Base-by-base conservation (phyloP, 2,113 vertebrate genomes). In the Hepsetus odoe region DNA sequence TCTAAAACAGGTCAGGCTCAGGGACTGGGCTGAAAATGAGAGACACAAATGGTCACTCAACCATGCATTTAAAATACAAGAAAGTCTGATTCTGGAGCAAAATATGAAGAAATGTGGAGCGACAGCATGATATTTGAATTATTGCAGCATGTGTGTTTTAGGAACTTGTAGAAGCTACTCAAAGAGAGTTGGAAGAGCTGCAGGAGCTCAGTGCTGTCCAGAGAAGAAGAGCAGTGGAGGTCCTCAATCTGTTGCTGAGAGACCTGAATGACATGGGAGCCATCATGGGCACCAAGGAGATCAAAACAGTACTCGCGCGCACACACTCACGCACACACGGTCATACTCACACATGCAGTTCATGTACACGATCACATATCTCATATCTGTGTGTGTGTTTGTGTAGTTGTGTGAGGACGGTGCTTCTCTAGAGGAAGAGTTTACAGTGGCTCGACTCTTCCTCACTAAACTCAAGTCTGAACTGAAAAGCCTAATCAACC, bases 401-500 rank as follows among this genome's bases (percentile, higher is more conserved):
- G 8, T 61, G 38, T 71, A 96, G 95, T 76, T 94, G 85, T 93
- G 93, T 69, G 96, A 97, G 73, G 87, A 90, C 33, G 96, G 95
- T 0, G 94, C 94, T 1, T 94, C 94, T 30, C 92, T 96, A 2
- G 96, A 98, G 72, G 96, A 98, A 84, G 95, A 96, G 87, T 98
- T 98, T 89, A 96, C 95, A 38, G 92, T 96, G 88, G 95, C 95
- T 28, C 90, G 95, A 18, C 93, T 98, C 18, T 97, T 95, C 88
- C 94, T 98, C 89, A 96, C 95, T 85, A 98, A 98, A 88, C 96
- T 98, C 94, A 97, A 96, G 77, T 96, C 95, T 0, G 96, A 98
- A 90, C 93, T 97, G 71, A 97, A 98, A 85, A 96, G 95, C 0
- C 88, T 98, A 80, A 93, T 96, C 84, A 98, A 96, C 87, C 93